phyloP scores from a whole-genome alignment of 1,140 invertebrate species.

The Hypsibius dujardini region DNA sequence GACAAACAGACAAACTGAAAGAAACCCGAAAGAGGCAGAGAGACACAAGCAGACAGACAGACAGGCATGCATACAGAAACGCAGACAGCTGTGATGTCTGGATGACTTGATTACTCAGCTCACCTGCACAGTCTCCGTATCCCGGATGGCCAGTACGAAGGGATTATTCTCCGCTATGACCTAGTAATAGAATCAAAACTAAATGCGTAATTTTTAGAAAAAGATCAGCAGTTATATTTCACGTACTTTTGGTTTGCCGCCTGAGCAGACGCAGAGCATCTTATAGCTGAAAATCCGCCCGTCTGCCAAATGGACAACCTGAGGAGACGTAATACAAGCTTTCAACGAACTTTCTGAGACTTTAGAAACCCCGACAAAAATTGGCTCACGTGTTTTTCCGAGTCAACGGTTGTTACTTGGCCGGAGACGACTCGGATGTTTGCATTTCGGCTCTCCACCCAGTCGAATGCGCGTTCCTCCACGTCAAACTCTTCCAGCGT shows the following conservation, averaged over 20 bases:
- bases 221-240: background rate
- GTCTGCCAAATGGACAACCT: constrained; percentile 27
- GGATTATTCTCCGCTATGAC: constrained; percentile 38
- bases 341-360: constrained; percentile 11
- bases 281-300: constrained; percentile 48
- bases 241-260: constrained; percentile 53
- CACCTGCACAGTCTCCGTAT: constrained; percentile 71
- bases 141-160: constrained; percentile 66
- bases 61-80: too few relatives aligned
- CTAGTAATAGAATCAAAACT: constrained; percentile 24
- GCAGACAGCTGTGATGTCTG: too few relatives aligned
- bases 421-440: constrained; percentile 45
- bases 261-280: constrained; percentile 73
- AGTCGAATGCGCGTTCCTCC: constrained; percentile 46
- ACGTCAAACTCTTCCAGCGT: constrained; percentile 67
- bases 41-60: constrained; percentile 16
- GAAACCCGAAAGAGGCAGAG: background rate
- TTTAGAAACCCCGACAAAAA: too few relatives aligned
- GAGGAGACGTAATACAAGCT: constrained; percentile 19
- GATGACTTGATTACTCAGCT: background rate
- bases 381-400: constrained; percentile 37
- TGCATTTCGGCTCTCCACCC: constrained; percentile 33
- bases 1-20: too few relatives aligned
- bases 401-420: constrained; percentile 37
- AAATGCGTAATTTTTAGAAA: constrained; percentile 19